Evolutionary conservation across 2,797 vertebrate species (phyloP).

Genomic region (Mormyrus hasselquistii): DNA sequence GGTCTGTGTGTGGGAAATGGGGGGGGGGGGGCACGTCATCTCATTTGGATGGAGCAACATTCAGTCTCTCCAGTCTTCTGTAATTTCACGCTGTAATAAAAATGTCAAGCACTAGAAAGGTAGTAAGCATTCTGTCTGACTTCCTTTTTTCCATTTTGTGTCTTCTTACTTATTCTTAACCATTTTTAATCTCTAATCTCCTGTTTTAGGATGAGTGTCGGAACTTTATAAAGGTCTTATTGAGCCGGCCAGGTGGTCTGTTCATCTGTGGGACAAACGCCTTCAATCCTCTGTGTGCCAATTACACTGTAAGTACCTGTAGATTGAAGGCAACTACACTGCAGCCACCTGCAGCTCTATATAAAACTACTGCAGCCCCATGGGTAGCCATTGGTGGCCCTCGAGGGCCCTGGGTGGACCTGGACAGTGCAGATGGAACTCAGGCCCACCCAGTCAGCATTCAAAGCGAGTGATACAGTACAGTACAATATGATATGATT

Average conservation of each 20-base stretch:
- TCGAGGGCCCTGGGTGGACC: neutral
- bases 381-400: neutral
- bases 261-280: slow-evolving; percentile 94
- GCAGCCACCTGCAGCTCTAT: neutral
- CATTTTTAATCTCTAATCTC: slow-evolving; percentile 25
- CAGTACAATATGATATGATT: neutral
- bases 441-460: neutral
- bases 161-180: slow-evolving; percentile 24
- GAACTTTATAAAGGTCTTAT: slow-evolving; percentile 91
- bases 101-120: neutral
- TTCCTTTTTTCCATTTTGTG: neutral
- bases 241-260: slow-evolving; percentile 76
- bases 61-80: slow-evolving; percentile 23
- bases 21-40: neutral
- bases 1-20: neutral
- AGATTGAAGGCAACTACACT: neutral
- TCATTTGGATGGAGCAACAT: slow-evolving; percentile 30
- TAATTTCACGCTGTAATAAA: slow-evolving; percentile 17
- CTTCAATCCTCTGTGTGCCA: slow-evolving; percentile 91
- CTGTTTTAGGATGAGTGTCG: slow-evolving; percentile 80
- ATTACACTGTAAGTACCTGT: slow-evolving; percentile 84
- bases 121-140: neutral
- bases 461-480: neutral
- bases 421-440: neutral
- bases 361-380: neutral